Evolutionary conservation across 1,140 invertebrate species (phyloP), one percentile per base, ranked within the genome.

Genomic region (Leguminivora glycinivorella): DNA sequence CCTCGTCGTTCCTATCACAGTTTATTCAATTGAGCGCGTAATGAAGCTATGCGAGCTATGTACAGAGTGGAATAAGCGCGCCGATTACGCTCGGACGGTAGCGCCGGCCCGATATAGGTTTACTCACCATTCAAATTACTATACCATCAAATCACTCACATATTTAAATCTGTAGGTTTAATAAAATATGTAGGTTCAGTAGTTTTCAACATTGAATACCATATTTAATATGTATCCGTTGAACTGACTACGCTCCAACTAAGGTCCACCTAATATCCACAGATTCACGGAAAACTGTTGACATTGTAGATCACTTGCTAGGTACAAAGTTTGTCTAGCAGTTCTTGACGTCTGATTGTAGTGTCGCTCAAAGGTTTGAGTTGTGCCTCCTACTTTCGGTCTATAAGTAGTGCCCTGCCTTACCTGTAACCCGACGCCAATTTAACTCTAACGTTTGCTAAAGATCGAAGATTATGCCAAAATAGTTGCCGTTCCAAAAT

Each of bases 11-110:
- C 84, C 89, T 90, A 91, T 91, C 85, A 88, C 87, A 89, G 88
- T 89, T 91, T 91, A 91, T 91, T 89, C 88, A 91, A 91, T 91
- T 91, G 89, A 89, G 82, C 80, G 83, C 82, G 81, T 91, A 89
- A 91, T 90, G 87, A 90, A 89, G 83, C 86, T 89, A 89, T 84
- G 88, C 81, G 85, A 84, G 83, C 75, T 83, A 83, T 88, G 83
- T 77, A 82, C 83, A 79, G 74, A 81, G 81, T 80, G 79, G 82
- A 80, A 81, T 79, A 81, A 82, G 70, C 72, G 78, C 60, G 52
- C 70, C 70, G 71, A 72, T 71, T 78, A 68, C 24, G 29, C 9
- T 12, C 58, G 47, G 14, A 29, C 58, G 3, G 14, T 63, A 74
- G 26, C 38, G 58, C 52, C 12, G 68, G 29, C 70, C 75, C 68